Base-by-base conservation (phyloP, 1,140 invertebrate genomes). In the Heterodera carotae region DNA sequence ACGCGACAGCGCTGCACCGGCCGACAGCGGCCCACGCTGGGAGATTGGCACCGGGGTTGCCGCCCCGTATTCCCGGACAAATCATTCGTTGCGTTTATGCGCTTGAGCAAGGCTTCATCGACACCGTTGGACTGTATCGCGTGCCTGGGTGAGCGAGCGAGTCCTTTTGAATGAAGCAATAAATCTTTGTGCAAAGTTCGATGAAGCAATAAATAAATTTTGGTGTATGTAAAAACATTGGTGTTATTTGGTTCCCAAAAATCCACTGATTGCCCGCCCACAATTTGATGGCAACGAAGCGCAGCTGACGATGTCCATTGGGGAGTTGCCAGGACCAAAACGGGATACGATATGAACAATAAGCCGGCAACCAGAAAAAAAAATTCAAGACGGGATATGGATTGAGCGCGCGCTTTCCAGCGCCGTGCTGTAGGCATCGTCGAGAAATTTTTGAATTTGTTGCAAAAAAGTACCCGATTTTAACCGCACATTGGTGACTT, bases 61-160 rank as follows among this genome's bases (percentile, higher is more conserved):
- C 93, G 31, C 96, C 96, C 2, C 94, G 96, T 93, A 92, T 99
- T 62, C 96, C 96, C 8, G 93, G 93, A 1, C 86, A 98, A 0
- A 91, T 98, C 79, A 92, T 97, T 60, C 94, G 97, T 87, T 98
- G 95, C 88, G 91, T 97, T 8, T 94, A 94, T 84, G 95, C 97
- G 89, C 91, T 98, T 39, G 96, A 98, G 90, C 89, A 91, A 2
- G 89, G 94, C 36, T 95, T 91, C 1, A 89, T 97, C 22, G 91
- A 88, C 7, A 93, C 95, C 89, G 91, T 93, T 36, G 96, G 96
- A 2, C 89, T 98, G 0, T 98, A 98, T 88, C 91, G 96, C 70
- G 91, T 97, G 48, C 92, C 93, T 74, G 95, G 95, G 27, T 92
- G 92, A 6, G 92, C 93, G 43, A 91, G n/a, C 15, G n/a, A n/a